Evolutionary conservation across 2,888 invertebrate genomes (phyloP).

Genomic region (Parnassius glacialis): DNA sequence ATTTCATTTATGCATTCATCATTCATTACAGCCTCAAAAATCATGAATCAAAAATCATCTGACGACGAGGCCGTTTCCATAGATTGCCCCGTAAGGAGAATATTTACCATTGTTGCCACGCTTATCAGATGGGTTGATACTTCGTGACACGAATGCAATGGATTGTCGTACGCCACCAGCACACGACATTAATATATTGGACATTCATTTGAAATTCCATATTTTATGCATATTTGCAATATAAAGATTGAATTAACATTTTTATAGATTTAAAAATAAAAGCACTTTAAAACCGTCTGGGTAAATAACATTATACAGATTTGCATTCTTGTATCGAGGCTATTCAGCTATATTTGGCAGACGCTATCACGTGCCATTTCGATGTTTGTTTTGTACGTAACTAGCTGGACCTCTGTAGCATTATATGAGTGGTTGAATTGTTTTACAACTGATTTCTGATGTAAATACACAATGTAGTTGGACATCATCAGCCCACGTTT

Average conservation of each 20-base stretch:
- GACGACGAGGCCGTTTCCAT: no score
- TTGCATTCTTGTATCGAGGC: slow-evolving; percentile 23
- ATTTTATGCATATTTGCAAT: slow-evolving; percentile 4
- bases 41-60: no score
- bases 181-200: background rate
- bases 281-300: slow-evolving; percentile 30
- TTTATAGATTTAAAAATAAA: slow-evolving; percentile 31
- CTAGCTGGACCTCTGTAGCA: background rate
- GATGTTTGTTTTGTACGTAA: slow-evolving; percentile 8
- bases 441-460: slow-evolving; percentile 23
- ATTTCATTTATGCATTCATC: no score
- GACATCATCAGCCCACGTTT: no score
- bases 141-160: no score
- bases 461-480: slow-evolving; percentile 11
- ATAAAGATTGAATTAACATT: slow-evolving; percentile 23
- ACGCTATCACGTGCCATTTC: slow-evolving; percentile 2
- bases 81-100: no score
- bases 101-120: no score
- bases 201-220: slow-evolving; percentile 14
- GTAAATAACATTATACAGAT: slow-evolving; percentile 33
- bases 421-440: slow-evolving; percentile 5
- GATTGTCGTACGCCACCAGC: no score
- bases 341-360: slow-evolving; percentile 24
- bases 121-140: no score
- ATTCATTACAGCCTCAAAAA: no score